Base-by-base conservation (phyloP, 2,113 vertebrate genomes). In the Amphiprion percula region DNA sequence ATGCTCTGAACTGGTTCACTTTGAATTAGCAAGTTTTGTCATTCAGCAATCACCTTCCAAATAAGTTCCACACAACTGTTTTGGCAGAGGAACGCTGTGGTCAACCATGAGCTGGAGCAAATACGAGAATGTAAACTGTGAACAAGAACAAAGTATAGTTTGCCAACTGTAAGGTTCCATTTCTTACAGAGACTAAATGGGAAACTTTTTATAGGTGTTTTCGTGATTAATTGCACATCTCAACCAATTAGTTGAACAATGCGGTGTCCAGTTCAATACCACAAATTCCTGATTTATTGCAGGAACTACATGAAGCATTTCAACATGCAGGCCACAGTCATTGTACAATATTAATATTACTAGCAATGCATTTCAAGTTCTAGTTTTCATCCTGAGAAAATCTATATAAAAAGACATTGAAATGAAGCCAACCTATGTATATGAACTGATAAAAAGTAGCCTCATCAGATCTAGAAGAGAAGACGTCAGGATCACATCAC, bases 51-150 rank as follows among this genome's bases (percentile, higher is more conserved):
- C 67, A 84, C 49, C 12, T 68, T 78, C 55, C 16, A 80, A 80
- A 83, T 77, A 58, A 74, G 74, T 67, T 33, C 68, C 80, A 79
- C 56, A 79, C 67, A 66, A 21, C 14, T 12, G 79, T 75, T 47
- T 68, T 88, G 87, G 86, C 75, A 79, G 69, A 9, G 1, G 24
- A 44, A 24, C 16, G 6, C 50, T 77, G 82, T 85, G 84, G 82
- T 87, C 47, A 24, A 24, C 72, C 44, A 65, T 74, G 44, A 76
- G 10, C 54, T 10, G 33, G 16, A 70, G 76, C 58, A 73, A 75
- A 70, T 30, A 16, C 55, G 19, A 24, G 41, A 67, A 60, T 80
- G 33, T 66, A 80, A 80, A 71, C 55, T n/a, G 52, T 62, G 59
- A 71, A 79, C 76, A 30, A 50, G 70, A 84, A 75, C 59, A 75